These are phyloP conservation scores for Cataglyphis altisquamis DNA, from an alignment of 2,888 invertebrate species.

Conservation along the genomic window DNA sequence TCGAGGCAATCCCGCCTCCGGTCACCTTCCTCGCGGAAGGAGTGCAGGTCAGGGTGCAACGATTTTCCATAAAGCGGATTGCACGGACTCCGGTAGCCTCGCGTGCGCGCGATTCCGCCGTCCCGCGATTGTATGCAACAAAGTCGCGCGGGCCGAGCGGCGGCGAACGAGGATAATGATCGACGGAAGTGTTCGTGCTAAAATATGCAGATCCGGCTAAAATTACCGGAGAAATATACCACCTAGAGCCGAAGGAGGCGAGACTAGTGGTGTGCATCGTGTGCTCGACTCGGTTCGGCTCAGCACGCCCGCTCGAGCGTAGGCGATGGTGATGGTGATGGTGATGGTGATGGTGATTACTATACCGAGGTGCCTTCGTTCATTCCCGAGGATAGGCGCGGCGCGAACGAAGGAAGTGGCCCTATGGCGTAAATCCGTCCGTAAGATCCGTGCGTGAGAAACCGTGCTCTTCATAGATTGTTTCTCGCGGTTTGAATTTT, in stretches of 20 bases:
- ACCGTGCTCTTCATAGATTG: constrained; percentile 57
- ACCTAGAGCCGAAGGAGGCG: constrained; percentile 70
- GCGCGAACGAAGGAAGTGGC: constrained; percentile 30
- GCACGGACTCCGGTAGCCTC: constrained; percentile 57
- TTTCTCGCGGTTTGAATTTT: constrained; percentile 3
- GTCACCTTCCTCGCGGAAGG: constrained; percentile 15
- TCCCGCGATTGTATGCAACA: constrained; percentile 62
- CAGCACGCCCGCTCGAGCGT: constrained; percentile 36
- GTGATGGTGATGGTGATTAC: constrained; percentile 44
- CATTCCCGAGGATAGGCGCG: constrained; percentile 9
- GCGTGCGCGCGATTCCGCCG: constrained; percentile 7
- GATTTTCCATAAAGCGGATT: constrained; percentile 69
- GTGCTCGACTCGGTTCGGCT: constrained; percentile 44
- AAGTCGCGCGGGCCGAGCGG: constrained; percentile 59
- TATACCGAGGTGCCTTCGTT: constrained; percentile 44
- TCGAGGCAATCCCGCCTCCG: constrained; percentile 10
- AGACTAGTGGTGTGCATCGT: constrained; percentile 60
- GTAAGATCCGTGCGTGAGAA: constrained; percentile 73
- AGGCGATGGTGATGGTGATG: constrained; percentile 53
- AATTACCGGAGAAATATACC: constrained; percentile 83
- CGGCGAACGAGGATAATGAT: constrained; percentile 82
- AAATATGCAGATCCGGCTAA: constrained; percentile 85
- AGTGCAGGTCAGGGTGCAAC: constrained; percentile 64
- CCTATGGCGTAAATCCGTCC: constrained; percentile 27
- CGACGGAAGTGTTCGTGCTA: constrained; percentile 86